Conservation (phyloP, 2,888 invertebrate species). For the Cheilosia pagana region DNA sequence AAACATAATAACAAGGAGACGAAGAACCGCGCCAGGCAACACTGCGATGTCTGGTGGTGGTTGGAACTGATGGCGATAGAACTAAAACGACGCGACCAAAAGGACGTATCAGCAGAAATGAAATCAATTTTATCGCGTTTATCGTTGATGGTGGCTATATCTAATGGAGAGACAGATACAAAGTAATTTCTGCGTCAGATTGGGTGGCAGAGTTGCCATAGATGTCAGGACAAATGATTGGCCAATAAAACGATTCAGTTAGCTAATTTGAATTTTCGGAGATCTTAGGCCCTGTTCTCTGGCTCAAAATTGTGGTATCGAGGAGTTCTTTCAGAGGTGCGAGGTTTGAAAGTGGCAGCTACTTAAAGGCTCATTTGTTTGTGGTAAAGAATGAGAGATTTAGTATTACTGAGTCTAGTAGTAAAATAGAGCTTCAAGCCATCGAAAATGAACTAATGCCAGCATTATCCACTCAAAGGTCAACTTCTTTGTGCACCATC, state of each 20-base stretch:
- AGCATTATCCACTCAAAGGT: no score
- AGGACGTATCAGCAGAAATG: conserved; percentile 20
- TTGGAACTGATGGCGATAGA: conserved; percentile 14
- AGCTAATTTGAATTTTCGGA: no score
- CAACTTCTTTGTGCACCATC: no score
- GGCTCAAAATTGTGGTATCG: no score
- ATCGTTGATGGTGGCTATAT: conserved; percentile 44
- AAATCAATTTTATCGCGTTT: conserved; percentile 59
- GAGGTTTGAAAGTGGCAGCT: no score
- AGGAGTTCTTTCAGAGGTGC: no score
- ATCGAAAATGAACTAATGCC: no score
- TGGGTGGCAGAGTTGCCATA: conserved; percentile 27
- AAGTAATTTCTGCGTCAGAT: neutral
- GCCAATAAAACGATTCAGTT: neutral
- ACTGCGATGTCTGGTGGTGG: conserved; percentile 24
- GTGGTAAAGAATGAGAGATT: no score
- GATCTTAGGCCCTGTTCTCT: no score
- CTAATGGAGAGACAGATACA: neutral
- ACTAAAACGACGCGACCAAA: conserved; percentile 1
- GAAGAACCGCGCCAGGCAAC: conserved; percentile 60
- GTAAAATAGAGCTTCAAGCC: no score
- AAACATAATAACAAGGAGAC: conserved; percentile 48
- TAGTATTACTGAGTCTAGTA: no score
- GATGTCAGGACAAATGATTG: neutral
- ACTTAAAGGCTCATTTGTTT: no score